Percentiles rank a stretch among this genome's conserved stretches.
Conservation (phyloP, 2,113 vertebrate genomes). For the Martes martes region DNA sequence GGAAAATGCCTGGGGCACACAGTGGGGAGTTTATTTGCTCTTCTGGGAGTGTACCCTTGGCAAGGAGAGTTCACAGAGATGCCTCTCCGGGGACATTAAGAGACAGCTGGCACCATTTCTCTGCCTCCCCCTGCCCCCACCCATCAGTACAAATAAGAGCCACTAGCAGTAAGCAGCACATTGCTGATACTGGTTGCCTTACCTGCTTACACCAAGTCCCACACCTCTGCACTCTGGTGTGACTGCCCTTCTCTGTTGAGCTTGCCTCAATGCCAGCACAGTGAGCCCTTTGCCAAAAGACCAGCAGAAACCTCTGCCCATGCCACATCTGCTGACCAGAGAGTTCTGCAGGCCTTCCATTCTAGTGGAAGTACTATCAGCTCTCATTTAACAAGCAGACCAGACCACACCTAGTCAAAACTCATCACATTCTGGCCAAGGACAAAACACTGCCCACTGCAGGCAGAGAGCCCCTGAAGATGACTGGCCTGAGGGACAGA, state of each 20-base stretch:
- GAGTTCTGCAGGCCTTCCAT: neutral
- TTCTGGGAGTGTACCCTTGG: neutral
- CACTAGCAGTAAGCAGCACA: neutral
- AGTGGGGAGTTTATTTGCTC: neutral
- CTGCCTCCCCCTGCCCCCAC: rapidly evolving
- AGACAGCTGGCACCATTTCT: neutral
- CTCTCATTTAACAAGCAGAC: neutral
- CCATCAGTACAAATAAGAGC: neutral
- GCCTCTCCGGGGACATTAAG: neutral
- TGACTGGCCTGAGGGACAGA: neutral
- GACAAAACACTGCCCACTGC: neutral
- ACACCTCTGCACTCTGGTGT: neutral
- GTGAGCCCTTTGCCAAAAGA: neutral
- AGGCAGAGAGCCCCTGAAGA: neutral
- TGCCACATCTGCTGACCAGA: neutral
- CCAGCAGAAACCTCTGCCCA: neutral
- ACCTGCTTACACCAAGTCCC: neutral
- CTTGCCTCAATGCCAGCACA: neutral
- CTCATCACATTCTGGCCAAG: neutral
- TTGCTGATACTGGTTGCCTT: neutral
- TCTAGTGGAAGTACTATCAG: neutral
- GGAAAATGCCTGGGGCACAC: neutral
- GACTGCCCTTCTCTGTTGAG: neutral
- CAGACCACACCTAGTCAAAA: neutral
- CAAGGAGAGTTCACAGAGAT: neutral